These are phyloP conservation scores for Melanerpes formicivorus DNA, from an alignment of 2,113 vertebrate genomes.

Conservation along the genomic window DNA sequence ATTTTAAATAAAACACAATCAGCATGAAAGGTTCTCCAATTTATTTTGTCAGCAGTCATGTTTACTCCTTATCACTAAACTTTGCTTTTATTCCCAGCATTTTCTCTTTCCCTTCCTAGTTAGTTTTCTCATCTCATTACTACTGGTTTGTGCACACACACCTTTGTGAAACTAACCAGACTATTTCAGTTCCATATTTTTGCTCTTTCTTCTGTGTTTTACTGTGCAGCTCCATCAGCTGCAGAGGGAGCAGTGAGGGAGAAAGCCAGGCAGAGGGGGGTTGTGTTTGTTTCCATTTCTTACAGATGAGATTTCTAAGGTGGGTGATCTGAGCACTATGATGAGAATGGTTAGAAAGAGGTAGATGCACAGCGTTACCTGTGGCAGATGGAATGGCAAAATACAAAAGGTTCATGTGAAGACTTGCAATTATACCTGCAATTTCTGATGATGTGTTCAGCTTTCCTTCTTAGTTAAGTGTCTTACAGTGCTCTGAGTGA, in stretches of 20 bases:
- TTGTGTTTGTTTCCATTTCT: neutral
- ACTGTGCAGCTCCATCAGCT: neutral
- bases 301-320: neutral
- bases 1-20: conserved; percentile 40
- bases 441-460: neutral
- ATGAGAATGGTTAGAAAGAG: neutral
- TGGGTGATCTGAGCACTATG: neutral
- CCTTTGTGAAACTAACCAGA: neutral
- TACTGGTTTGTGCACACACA: neutral
- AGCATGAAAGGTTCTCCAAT: neutral
- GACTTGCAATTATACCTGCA: neutral
- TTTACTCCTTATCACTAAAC: neutral
- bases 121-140: conserved; percentile 4
- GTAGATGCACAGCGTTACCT: neutral
- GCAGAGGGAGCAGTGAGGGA: neutral
- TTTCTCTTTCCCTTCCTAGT: neutral
- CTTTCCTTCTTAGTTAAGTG: neutral
- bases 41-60: conserved; percentile 9
- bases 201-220: neutral
- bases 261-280: neutral
- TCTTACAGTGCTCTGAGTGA: neutral
- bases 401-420: neutral
- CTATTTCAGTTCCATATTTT: neutral
- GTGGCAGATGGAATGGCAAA: neutral
- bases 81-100: neutral